Percentiles rank a stretch among this genome's conserved stretches.
phyloP scores from a whole-genome alignment of 2,797 vertebrate genomes.

The Ceryle rudis region DNA sequence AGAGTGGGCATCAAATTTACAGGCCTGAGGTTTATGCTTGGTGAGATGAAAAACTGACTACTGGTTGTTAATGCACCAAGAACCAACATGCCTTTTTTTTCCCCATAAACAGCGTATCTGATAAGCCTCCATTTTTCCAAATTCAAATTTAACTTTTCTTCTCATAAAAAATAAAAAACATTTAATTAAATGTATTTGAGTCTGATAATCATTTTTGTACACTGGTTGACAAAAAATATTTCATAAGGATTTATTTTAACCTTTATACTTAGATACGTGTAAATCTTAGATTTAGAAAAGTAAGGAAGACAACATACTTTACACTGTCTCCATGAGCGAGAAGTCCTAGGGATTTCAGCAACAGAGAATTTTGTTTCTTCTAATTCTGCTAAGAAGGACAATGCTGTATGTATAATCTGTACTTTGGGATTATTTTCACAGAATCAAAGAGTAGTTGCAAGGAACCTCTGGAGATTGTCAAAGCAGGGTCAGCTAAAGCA shows the following conservation, averaged over 20 bases:
- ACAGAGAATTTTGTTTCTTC: background rate
- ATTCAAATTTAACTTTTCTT: background rate
- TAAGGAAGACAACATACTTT: background rate
- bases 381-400: background rate
- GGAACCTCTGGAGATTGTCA: background rate
- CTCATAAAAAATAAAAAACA: background rate
- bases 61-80: background rate
- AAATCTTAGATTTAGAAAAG: background rate
- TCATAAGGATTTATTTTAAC: background rate
- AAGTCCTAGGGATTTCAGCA: background rate
- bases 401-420: background rate
- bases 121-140: background rate
- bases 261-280: background rate
- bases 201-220: background rate
- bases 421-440: background rate
- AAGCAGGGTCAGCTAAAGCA: background rate
- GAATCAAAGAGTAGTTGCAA: background rate
- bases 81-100: background rate
- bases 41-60: constrained; percentile 3
- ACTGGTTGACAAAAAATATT: background rate
- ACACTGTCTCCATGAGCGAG: background rate
- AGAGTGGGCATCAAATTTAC: background rate
- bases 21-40: background rate
- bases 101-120: background rate
- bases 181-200: background rate